phyloP scores from a whole-genome alignment of 1,140 invertebrate genomes.

The Cecropterus lyciades region DNA sequence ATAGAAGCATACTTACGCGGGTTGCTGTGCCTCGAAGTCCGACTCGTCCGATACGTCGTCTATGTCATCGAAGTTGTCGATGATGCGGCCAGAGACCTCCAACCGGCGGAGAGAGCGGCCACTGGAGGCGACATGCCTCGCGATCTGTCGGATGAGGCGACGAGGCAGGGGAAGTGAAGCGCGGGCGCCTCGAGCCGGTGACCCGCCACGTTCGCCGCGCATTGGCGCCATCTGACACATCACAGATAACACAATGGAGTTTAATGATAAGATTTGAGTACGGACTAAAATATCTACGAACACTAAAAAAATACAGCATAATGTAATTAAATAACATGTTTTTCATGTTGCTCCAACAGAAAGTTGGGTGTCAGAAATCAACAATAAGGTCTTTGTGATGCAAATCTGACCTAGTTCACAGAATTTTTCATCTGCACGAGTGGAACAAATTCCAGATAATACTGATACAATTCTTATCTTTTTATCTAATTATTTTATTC shows the following conservation, averaged over 20 bases:
- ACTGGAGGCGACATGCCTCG: slow-evolving; percentile 78
- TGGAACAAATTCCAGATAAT: no score
- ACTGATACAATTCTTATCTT: no score
- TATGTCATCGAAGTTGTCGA: slow-evolving; percentile 82
- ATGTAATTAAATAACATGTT: no score
- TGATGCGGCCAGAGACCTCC: slow-evolving; percentile 80
- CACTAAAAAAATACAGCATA: no score
- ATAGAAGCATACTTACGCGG: slow-evolving; percentile 61
- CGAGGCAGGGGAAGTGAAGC: slow-evolving; percentile 76
- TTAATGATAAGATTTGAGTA: no score
- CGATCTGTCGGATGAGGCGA: slow-evolving; percentile 79
- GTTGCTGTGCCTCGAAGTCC: slow-evolving; percentile 68
- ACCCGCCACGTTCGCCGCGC: slow-evolving; percentile 78
- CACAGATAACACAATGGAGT: slow-evolving; percentile 5
- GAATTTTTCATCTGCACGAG: no score
- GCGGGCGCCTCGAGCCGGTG: slow-evolving; percentile 72
- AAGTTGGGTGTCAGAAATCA: no score
- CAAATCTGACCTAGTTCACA: no score
- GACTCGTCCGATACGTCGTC: slow-evolving; percentile 72
- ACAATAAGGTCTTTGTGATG: no score
- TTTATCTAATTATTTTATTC: no score
- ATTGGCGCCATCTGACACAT: slow-evolving; percentile 76
- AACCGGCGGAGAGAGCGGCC: slow-evolving; percentile 78
- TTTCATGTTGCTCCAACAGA: no score
- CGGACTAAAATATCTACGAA: no score